Conservation (phyloP, 2,888 invertebrate genomes). For the Nymphalis c-album region DNA sequence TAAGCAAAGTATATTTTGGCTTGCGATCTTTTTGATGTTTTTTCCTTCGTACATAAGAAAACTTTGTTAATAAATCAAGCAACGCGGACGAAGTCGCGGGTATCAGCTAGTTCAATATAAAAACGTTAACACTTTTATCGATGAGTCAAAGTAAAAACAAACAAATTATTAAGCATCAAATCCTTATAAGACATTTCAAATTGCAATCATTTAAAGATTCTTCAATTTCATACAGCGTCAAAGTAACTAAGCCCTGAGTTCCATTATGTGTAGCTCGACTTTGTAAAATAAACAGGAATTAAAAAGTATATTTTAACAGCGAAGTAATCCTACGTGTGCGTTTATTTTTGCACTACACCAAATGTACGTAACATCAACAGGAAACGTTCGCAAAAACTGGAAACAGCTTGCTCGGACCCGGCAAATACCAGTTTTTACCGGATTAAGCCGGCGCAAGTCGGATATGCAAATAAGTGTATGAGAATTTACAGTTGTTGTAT, state of each 20-base stretch:
- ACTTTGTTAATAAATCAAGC: too few species aligned
- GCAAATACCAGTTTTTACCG: conserved; percentile 69
- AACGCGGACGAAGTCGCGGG: too few species aligned
- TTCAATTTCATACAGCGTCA: neutral
- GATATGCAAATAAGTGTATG: conserved; percentile 65
- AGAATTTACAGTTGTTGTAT: conserved; percentile 60
- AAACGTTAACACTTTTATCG: neutral
- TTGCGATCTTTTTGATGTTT: too few species aligned
- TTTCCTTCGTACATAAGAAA: too few species aligned
- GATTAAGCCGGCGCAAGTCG: conserved; percentile 56
- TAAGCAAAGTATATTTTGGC: too few species aligned
- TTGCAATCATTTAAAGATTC: conserved; percentile 5
- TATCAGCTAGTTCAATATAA: too few species aligned
- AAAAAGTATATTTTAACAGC: conserved; percentile 33
- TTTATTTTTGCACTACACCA: conserved; percentile 38
- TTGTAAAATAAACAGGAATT: conserved; percentile 24
- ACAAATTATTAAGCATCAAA: too few species aligned
- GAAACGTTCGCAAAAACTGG: conserved; percentile 47
- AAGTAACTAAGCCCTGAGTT: neutral
- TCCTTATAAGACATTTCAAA: neutral
- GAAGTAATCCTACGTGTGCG: conserved; percentile 35
- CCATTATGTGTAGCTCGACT: conserved; percentile 1
- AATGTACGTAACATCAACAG: conserved; percentile 43
- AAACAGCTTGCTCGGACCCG: conserved; percentile 52
- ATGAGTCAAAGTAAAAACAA: neutral